Evolutionary conservation across 2,797 vertebrate genomes (phyloP).

Genomic region (Phoxinus dragarum): DNA sequence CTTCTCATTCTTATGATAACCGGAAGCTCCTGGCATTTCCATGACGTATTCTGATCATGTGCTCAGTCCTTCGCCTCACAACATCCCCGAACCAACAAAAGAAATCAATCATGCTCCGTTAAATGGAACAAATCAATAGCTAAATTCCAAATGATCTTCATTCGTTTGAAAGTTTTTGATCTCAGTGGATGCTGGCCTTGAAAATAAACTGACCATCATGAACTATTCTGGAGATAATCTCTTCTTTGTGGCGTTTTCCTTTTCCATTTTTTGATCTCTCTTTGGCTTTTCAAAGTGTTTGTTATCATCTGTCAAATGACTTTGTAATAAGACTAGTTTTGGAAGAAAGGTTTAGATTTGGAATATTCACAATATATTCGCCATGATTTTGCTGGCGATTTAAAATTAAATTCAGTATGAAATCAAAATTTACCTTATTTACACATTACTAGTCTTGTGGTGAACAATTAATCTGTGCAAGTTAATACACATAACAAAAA

Average conservation of each 20-base stretch:
- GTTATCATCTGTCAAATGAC: background rate
- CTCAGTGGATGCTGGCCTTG: background rate
- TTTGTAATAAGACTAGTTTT: background rate
- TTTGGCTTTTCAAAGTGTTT: background rate
- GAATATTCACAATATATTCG: background rate
- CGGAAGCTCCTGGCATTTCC: background rate
- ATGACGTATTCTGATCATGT: constrained; percentile 9
- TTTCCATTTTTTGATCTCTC: background rate
- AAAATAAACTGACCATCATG: background rate
- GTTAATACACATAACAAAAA: too few relatives aligned
- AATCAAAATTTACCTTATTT: too few relatives aligned
- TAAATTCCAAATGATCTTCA: background rate
- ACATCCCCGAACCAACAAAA: constrained; percentile 3
- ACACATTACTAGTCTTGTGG: too few relatives aligned
- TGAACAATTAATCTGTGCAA: too few relatives aligned
- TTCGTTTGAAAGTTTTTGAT: background rate
- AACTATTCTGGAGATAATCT: background rate
- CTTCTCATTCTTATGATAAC: background rate
- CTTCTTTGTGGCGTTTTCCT: background rate
- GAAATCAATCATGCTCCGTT: background rate
- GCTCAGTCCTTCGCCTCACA: background rate
- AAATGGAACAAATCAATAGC: constrained; percentile 1
- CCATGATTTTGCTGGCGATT: too few relatives aligned
- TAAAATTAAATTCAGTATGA: too few relatives aligned
- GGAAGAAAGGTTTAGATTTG: background rate